Conservation (phyloP, 1,140 invertebrate genomes). For the Xylocopa sonorina region DNA sequence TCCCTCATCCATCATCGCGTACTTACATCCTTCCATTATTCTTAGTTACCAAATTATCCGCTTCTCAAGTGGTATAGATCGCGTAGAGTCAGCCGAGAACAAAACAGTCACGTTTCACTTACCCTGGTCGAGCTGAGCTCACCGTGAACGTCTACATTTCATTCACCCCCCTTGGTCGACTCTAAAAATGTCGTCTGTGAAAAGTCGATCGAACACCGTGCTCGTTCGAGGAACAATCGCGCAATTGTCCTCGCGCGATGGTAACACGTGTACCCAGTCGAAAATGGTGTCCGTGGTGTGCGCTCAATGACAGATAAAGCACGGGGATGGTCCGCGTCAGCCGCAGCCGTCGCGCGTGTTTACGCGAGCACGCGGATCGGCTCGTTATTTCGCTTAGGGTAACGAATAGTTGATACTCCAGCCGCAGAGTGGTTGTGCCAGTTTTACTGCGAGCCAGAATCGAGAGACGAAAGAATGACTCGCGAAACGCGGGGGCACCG, state of each 20-base stretch:
- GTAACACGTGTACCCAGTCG: not conserved
- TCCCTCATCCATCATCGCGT: too few relatives aligned
- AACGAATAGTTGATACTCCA: conserved; percentile 53
- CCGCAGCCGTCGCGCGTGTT: conserved; percentile 28
- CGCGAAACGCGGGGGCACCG: not conserved
- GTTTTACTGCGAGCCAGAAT: conserved; percentile 29
- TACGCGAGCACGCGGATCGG: conserved; percentile 24
- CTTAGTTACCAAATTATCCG: too few relatives aligned
- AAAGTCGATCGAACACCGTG: not conserved
- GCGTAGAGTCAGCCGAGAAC: too few relatives aligned
- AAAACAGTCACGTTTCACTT: too few relatives aligned
- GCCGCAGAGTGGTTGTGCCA: conserved; percentile 8
- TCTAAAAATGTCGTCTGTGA: too few relatives aligned
- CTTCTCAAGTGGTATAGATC: too few relatives aligned
- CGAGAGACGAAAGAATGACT: conserved; percentile 32
- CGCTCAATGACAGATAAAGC: conserved; percentile 15
- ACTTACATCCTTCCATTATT: too few relatives aligned
- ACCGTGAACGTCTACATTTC: too few relatives aligned
- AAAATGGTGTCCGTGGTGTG: not conserved
- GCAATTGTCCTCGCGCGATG: conserved; percentile 3
- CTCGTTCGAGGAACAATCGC: not conserved
- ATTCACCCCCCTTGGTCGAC: too few relatives aligned
- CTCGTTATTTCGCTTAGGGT: conserved; percentile 47
- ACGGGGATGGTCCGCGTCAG: conserved; percentile 15
- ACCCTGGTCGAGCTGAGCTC: too few relatives aligned